phyloP scores from a whole-genome alignment of 2,113 vertebrate species.

The Saguinus midas region DNA sequence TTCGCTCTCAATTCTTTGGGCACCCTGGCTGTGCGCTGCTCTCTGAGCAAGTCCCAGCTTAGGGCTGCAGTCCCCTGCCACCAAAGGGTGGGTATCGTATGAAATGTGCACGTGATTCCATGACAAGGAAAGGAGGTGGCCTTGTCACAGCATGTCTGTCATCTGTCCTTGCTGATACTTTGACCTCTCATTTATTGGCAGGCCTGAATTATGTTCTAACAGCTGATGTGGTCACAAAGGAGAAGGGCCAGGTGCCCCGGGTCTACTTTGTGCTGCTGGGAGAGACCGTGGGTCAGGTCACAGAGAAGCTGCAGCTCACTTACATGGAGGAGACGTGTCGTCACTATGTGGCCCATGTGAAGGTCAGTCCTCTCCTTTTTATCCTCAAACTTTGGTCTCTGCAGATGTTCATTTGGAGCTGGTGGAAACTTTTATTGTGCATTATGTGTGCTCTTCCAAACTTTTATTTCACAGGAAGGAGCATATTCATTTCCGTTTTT shows the following conservation, averaged over 20 bases:
- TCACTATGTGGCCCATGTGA: conserved; percentile 91
- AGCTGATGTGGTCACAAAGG: conserved; percentile 92
- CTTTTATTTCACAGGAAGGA: neutral
- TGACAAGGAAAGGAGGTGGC: neutral
- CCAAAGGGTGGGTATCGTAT: fast-evolving
- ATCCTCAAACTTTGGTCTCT: neutral
- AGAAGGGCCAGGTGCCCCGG: conserved; percentile 89
- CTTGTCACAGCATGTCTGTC: conserved; percentile 34
- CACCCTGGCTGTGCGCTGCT: neutral
- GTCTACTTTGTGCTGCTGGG: conserved; percentile 91
- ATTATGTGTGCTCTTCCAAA: neutral
- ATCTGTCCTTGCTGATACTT: conserved; percentile 49
- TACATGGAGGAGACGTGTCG: conserved; percentile 88
- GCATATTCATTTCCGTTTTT: neutral
- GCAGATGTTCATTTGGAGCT: neutral
- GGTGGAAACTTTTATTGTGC: neutral
- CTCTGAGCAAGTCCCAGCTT: neutral
- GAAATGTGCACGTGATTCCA: neutral
- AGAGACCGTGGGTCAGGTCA: conserved; percentile 88
- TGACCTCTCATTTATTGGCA: conserved; percentile 73
- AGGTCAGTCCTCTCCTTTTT: conserved; percentile 85
- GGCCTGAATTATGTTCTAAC: conserved; percentile 94
- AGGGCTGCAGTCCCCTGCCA: neutral
- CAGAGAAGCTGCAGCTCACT: conserved; percentile 86
- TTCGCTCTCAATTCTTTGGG: neutral